Percentiles rank a stretch among this genome's conserved stretches.
Conservation (phyloP, 2,113 vertebrate genomes). For the Chamaea fasciata region DNA sequence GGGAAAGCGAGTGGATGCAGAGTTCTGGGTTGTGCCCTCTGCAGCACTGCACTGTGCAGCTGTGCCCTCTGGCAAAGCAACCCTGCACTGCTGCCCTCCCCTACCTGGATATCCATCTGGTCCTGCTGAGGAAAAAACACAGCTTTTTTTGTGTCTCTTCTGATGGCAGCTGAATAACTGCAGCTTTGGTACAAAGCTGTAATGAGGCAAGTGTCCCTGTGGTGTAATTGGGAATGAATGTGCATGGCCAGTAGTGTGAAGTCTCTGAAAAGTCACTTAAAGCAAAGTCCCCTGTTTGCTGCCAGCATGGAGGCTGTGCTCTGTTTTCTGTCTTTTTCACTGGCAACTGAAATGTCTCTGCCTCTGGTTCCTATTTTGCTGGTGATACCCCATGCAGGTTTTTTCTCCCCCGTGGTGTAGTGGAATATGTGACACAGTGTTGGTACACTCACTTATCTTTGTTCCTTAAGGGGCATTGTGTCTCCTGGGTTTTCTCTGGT, state of each 20-base stretch:
- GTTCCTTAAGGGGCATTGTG: not conserved
- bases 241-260: not conserved
- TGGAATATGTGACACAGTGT: not conserved
- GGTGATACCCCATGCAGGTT: not conserved
- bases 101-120: constrained; percentile 47
- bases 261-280: constrained; percentile 25
- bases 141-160: not conserved
- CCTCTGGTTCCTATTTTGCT: not conserved
- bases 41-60: not conserved
- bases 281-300: not conserved
- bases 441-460: not conserved
- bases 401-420: not conserved
- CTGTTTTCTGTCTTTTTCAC: not conserved
- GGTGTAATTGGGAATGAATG: constrained; percentile 29
- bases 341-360: not conserved
- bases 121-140: constrained; percentile 24
- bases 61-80: not conserved
- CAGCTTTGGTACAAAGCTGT: constrained; percentile 24
- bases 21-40: not conserved
- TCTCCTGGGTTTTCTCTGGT: not conserved
- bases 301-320: not conserved
- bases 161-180: constrained; percentile 42
- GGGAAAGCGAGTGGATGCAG: not conserved
- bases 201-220: constrained; percentile 39
- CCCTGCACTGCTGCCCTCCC: not conserved